Conservation (phyloP, 2,888 invertebrate genomes). For the Plusia festucae region DNA sequence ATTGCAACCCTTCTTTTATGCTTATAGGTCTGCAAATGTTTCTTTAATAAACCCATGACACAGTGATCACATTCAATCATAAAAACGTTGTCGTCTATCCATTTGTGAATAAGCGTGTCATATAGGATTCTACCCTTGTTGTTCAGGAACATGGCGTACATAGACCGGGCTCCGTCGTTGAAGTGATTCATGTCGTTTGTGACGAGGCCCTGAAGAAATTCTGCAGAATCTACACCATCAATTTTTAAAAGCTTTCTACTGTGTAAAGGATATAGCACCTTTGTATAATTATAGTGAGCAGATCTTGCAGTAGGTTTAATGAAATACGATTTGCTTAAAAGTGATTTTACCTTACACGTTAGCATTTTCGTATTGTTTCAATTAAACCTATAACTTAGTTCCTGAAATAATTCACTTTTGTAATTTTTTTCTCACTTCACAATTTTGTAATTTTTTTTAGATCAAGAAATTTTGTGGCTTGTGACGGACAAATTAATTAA, state of each 20-base stretch:
- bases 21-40: conserved; percentile 94
- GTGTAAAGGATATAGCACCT: conserved; percentile 74
- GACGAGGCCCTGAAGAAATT: conserved; percentile 97
- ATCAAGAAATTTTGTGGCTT: background rate
- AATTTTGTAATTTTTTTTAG: background rate
- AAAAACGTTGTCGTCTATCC: conserved; percentile 87
- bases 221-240: conserved; percentile 74
- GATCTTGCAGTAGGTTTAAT: conserved; percentile 63
- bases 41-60: conserved; percentile 89
- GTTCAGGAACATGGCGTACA: conserved; percentile 96
- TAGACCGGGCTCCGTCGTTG: conserved; percentile 89
- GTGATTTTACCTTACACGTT: conserved; percentile 78
- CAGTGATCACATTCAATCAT: conserved; percentile 94
- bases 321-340: conserved; percentile 65
- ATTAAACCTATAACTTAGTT: background rate
- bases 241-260: conserved; percentile 76
- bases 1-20: conserved; percentile 94
- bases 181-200: conserved; percentile 97
- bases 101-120: conserved; percentile 93
- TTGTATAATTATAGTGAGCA: conserved; percentile 59
- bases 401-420: conserved; percentile 8
- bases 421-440: background rate
- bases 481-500: too few species aligned
- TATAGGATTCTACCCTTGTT: conserved; percentile 94
- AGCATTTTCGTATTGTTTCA: conserved; percentile 62